Base-by-base conservation (phyloP, 2,797 vertebrate genomes). In the Steatocranus sp. region DNA sequence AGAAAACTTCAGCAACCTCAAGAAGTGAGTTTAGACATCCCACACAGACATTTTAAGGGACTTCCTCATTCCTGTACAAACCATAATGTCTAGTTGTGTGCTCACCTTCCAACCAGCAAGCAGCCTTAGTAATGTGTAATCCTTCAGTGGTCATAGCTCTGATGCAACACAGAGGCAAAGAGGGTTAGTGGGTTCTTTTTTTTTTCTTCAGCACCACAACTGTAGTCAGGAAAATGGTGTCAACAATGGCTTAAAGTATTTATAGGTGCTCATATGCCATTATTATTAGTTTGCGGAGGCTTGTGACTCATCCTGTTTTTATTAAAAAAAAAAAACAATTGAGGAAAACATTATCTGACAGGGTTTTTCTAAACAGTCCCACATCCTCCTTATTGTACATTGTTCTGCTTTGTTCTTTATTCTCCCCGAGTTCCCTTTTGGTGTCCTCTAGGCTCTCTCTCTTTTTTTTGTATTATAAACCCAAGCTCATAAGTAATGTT, bases 131-230 rank as follows among this genome's bases (percentile, higher is more conserved):
- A 93, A 94, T 83, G 78, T 74, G 84, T 94, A 90, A 94, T 92
- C 91, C 89, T 58, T 76, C 38, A 56, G 90, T n/a, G 85, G 91
- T 90, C 86, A 82, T 32, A 83, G 38, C n/a, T 88, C 88, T 96
- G 94, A 96, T 95, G 93, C 92, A 95, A 95, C 82, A 82, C 84
- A 79, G 80, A 91, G 80, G 92, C 87, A 94, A 73, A 11, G 41
- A 82, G 85, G 82, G 87, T 94, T 89, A 93, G 91, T 88, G 90
- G 91, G 83, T 91, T 91, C 66, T 89, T 92, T 46, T 46, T 61
- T 58, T 70, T 12, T 93, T 30, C 91, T 89, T 43, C 74, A 63
- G 18, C 27, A 32, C 58, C 73, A 76, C 38, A 63, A 82, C 38
- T 79, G 49, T 50, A 82, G 76, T 78, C 75, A 86, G 17, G 86